A percentile compares a stretch with the other conserved stretches of the same genome.
Conservation (phyloP, 1,140 invertebrate genomes). For the Hylaeus volcanicus region DNA sequence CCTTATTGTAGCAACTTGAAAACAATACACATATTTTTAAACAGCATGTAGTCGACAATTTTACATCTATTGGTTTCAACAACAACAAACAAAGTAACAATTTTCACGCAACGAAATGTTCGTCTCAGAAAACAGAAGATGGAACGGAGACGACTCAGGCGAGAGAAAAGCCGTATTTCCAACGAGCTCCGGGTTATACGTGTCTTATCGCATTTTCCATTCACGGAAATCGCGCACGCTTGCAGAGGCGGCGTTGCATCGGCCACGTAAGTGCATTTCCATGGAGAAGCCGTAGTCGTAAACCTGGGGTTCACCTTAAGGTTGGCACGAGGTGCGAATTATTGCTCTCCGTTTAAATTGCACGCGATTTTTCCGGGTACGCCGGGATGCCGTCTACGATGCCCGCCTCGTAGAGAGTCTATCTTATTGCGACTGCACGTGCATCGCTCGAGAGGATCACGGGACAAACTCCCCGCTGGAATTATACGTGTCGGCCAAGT, state of each 20-base stretch:
- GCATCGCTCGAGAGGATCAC: conserved; percentile 26
- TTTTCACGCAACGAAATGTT: not conserved
- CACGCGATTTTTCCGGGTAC: conserved; percentile 33
- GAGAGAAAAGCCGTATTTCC: conserved; percentile 1
- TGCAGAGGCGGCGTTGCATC: not conserved
- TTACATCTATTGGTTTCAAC: too few species aligned
- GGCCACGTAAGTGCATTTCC: conserved; percentile 34
- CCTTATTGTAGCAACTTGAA: too few species aligned
- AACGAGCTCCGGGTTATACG: not conserved
- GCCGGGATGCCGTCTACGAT: not conserved
- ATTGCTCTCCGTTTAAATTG: conserved; percentile 47
- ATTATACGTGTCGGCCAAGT: conserved; percentile 17
- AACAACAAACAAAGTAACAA: too few species aligned
- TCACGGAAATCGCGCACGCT: conserved; percentile 38
- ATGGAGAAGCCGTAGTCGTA: conserved; percentile 13
- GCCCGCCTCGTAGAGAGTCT: conserved; percentile 4
- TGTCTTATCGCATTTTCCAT: conserved; percentile 41
- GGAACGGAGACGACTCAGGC: not conserved
- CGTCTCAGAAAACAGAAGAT: not conserved
- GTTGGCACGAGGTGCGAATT: conserved; percentile 47
- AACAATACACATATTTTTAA: too few species aligned
- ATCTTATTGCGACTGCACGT: conserved; percentile 39
- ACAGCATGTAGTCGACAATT: too few species aligned
- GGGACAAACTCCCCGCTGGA: conserved; percentile 7
- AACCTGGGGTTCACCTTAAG: conserved; percentile 43